Conservation (phyloP, 2,797 vertebrate species). For the Melanotaenia boesemani region DNA sequence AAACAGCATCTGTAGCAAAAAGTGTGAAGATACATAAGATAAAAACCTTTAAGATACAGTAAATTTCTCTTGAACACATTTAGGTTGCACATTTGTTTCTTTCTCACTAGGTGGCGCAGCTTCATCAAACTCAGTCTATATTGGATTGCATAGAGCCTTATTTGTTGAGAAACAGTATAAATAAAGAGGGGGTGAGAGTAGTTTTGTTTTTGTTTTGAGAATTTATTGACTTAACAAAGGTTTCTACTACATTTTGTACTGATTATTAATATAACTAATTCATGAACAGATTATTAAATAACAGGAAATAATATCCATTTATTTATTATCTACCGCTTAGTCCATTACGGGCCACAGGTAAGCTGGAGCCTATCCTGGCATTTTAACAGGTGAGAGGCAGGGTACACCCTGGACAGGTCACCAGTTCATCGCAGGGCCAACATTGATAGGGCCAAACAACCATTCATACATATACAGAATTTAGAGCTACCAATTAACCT, state of each 20-base stretch:
- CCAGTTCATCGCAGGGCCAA: too few relatives aligned
- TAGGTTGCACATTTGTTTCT: neutral
- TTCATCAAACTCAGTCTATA: conserved; percentile 14
- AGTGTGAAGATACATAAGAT: neutral
- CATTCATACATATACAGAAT: too few relatives aligned
- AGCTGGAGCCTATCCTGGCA: too few relatives aligned
- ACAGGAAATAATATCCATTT: too few relatives aligned
- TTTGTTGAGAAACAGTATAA: neutral
- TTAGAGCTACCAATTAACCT: too few relatives aligned
- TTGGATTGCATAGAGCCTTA: neutral
- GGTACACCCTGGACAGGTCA: too few relatives aligned
- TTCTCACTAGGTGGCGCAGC: conserved; percentile 60
- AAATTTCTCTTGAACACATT: neutral
- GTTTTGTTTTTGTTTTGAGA: neutral
- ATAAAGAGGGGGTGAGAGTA: neutral
- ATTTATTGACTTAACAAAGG: neutral
- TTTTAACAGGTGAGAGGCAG: too few relatives aligned
- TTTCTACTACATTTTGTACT: neutral
- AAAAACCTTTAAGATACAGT: neutral
- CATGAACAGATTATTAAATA: neutral
- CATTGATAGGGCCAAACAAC: too few relatives aligned
- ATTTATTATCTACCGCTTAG: too few relatives aligned
- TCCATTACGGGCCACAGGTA: too few relatives aligned
- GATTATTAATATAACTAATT: neutral
- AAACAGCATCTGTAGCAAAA: neutral